Evolutionary conservation across 2,113 vertebrate genomes (phyloP).

Genomic region (Gasterosteus aculeatus): DNA sequence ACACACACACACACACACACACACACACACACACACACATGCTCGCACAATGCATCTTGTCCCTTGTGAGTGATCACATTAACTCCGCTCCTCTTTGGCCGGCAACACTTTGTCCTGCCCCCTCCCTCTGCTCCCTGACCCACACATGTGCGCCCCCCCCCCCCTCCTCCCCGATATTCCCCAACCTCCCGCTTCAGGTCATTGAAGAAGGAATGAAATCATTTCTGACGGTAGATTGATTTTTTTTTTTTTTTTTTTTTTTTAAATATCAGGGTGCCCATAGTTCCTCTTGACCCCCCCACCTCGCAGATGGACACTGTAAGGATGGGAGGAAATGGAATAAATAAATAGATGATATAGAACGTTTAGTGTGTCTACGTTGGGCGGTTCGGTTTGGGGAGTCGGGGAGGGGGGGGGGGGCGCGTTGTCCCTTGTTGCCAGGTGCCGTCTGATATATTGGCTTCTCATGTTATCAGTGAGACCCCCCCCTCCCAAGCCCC

Average conservation of each 20-base stretch:
- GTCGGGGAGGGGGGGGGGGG: background rate
- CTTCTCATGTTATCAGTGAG: slow-evolving; percentile 83
- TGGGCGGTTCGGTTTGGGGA: background rate
- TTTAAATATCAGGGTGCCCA: slow-evolving; percentile 80
- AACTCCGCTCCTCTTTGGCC: slow-evolving; percentile 86
- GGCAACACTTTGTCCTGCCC: slow-evolving; percentile 82
- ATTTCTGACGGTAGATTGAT: slow-evolving; percentile 93
- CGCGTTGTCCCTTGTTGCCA: slow-evolving; percentile 81
- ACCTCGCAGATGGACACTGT: slow-evolving; percentile 87
- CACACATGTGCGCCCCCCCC: slow-evolving; percentile 12
- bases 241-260: slow-evolving; percentile 90
- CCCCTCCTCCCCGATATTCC: slow-evolving; percentile 27
- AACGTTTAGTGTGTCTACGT: slow-evolving; percentile 61
- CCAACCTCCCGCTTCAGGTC: slow-evolving; percentile 83
- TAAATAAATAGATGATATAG: slow-evolving; percentile 71
- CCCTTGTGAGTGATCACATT: slow-evolving; percentile 87
- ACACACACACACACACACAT: slow-evolving; percentile 15
- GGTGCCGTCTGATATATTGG: slow-evolving; percentile 90
- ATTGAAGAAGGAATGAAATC: slow-evolving; percentile 91
- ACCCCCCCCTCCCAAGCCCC: slow-evolving; percentile 22
- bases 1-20: slow-evolving; percentile 23
- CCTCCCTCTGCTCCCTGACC: slow-evolving; percentile 51
- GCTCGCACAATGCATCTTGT: slow-evolving; percentile 69
- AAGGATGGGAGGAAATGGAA: slow-evolving; percentile 89
- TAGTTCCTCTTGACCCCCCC: slow-evolving; percentile 88